Evolutionary conservation across 2,113 vertebrate genomes (phyloP).

Genomic region (Psammodynastes pulverulentus): DNA sequence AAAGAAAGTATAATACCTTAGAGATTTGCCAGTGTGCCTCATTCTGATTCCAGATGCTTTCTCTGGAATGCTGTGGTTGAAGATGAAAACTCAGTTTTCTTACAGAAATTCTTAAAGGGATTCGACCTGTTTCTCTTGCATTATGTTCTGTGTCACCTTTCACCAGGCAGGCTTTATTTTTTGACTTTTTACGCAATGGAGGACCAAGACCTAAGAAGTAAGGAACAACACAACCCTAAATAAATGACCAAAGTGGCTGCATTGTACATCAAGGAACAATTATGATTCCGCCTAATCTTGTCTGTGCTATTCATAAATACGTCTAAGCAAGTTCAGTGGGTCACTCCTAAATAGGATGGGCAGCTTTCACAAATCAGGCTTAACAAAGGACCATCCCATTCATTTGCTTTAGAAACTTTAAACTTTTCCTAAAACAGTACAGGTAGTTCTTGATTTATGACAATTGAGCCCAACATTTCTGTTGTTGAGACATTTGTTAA

Average conservation of each 20-base stretch:
- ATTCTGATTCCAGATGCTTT: constrained; percentile 14
- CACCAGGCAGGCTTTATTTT: not conserved
- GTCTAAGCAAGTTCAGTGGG: not conserved
- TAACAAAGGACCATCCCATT: not conserved
- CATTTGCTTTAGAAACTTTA: not conserved
- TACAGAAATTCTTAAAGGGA: not conserved
- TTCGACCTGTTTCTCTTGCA: not conserved
- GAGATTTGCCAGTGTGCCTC: not conserved
- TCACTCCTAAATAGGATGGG: not conserved
- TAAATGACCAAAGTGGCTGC: not conserved
- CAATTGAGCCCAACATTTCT: too few relatives aligned
- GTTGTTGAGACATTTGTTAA: too few relatives aligned
- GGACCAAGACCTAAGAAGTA: constrained; percentile 28
- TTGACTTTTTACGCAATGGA: constrained; percentile 21
- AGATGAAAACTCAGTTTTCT: constrained; percentile 13
- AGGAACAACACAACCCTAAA: not conserved
- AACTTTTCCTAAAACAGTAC: not conserved
- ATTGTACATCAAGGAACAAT: not conserved
- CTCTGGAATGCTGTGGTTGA: constrained; percentile 15
- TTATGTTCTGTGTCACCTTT: constrained; percentile 8
- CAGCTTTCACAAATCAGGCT: not conserved
- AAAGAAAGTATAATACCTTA: constrained; percentile 4
- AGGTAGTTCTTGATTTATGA: too few relatives aligned
- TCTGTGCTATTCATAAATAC: not conserved
- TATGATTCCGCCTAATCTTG: not conserved